Base-by-base conservation (phyloP, 2,888 invertebrate genomes). In the Acanthosepion esculentum region DNA sequence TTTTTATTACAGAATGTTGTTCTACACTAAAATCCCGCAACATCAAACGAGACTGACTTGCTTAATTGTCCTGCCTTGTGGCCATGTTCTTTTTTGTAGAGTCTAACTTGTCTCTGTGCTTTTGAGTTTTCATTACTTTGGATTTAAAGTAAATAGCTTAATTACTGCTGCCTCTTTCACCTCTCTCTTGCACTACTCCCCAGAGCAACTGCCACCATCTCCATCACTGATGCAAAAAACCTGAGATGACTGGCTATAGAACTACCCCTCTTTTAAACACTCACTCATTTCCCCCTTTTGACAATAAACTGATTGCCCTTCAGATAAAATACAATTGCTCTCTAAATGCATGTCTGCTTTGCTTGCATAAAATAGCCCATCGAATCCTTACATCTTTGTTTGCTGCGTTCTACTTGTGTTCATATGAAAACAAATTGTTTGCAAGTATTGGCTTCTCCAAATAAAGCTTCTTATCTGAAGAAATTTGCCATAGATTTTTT, bases 71-170 rank as follows among this genome's bases (percentile, higher is more conserved):
- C n/a, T 33, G 12, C n/a, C 78, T 78, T n/a, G 33, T 33, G 78
- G 78, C 78, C 33, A 33, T 78, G n/a, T n/a, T n/a, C n/a, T 78
- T 78, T 78, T 59, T 59, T 78, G 15, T 29, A n/a, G 10, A n/a
- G n/a, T n/a, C n/a, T 78, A n/a, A 78, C 78, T 78, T 78, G 78
- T 78, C 78, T 78, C 78, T 59, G 59, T 23, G 23, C 59, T 33
- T 78, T n/a, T 78, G 78, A n/a, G 78, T 33, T 78, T 78, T 78
- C 78, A 78, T 78, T 78, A 78, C 78, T 78, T 78, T 3, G 15
- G 78, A 78, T 78, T 78, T 78, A 78, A 78, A 78, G 78, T 78
- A 78, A 78, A 78, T 33, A 78, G 78, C 78, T 78, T 78, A 78
- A 78, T 78, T 78, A 78, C n/a, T n/a, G 78, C 78, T 78, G 78